Evolutionary conservation across 1,140 invertebrate species (phyloP), one percentile per base, ranked within the genome.

Genomic region (Aphelinus atriplicis): DNA sequence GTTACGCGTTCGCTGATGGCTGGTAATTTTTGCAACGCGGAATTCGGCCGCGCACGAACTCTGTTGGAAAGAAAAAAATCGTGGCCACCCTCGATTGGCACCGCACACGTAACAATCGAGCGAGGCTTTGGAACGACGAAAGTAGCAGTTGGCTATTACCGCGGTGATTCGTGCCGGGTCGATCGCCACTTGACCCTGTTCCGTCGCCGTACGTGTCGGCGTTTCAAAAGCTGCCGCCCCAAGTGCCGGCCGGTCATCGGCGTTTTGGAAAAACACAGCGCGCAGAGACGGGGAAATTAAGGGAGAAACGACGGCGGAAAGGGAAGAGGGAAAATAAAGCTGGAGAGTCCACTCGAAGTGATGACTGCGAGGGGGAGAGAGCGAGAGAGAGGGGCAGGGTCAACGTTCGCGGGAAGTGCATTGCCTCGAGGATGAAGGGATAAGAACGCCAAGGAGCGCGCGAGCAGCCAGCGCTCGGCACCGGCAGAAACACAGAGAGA

Each of bases 141-240:
- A 26, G 26, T 26, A 26, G 26, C 26, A 26, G 26, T 26, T 26
- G 26, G 26, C 26, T 26, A 26, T 26, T 26, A 26, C 26, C 26
- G 26, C 26, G 26, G 26, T 26, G 26, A 26, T 26, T 26, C 26
- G 26, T 26, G 26, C 26, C 26, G 78, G 83, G 82, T 85, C 83
- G 84, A 85, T 84, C 80, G 79, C 82, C 81, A 81, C 80, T 84
- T 85, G 83, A 85, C 83, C 83, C 71, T 84, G 84, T 84, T 85
- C 81, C 79, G 80, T 65, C 51, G 0, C 65, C 42, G 26, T 26
- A 26, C 26, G 26, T 26, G 26, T 26, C 26, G 26, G 0, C 26
- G 26, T 26, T 26, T 26, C 26, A 26, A 26, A 26, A 26, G 26
- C 26, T 26, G 26, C 26, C 26, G 26, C 26, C 26, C 26, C 26